Conservation (phyloP, 2,888 invertebrate species). For the Lasioglossum pauxillum region DNA sequence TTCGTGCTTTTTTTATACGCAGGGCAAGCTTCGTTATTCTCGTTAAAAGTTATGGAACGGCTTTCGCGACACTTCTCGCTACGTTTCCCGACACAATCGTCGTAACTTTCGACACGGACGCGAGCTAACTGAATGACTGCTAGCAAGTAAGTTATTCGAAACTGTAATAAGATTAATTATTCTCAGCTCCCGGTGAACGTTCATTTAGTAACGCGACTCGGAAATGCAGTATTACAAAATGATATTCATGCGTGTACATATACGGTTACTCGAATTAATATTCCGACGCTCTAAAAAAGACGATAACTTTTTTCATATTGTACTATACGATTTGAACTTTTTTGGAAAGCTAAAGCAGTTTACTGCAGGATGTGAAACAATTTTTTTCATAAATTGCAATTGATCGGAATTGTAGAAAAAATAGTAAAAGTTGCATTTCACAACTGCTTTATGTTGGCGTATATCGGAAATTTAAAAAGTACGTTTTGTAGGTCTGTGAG, state of each 20-base stretch:
- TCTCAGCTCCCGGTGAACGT: background rate
- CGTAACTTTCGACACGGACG: background rate
- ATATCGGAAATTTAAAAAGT: too few relatives aligned
- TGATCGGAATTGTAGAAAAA: too few relatives aligned
- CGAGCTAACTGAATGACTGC: background rate
- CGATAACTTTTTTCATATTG: too few relatives aligned
- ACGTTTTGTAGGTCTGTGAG: too few relatives aligned
- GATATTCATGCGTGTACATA: background rate
- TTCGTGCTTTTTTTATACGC: background rate
- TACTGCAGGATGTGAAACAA: too few relatives aligned
- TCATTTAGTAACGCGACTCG: background rate
- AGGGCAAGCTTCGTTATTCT: background rate
- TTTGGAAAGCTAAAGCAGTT: too few relatives aligned
- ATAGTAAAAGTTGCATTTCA: too few relatives aligned
- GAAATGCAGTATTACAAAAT: background rate
- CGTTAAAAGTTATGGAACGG: slow-evolving; percentile 3
- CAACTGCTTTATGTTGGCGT: too few relatives aligned
- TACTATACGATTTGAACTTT: too few relatives aligned
- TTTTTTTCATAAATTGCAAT: too few relatives aligned
- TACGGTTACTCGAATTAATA: too few relatives aligned
- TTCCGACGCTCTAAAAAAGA: too few relatives aligned
- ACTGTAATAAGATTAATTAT: background rate
- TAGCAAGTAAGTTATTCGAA: background rate
- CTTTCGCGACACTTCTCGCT: background rate
- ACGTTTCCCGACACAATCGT: background rate